Conservation (phyloP, 2,113 vertebrate genomes). For the Paramisgurnus dabryanus region DNA sequence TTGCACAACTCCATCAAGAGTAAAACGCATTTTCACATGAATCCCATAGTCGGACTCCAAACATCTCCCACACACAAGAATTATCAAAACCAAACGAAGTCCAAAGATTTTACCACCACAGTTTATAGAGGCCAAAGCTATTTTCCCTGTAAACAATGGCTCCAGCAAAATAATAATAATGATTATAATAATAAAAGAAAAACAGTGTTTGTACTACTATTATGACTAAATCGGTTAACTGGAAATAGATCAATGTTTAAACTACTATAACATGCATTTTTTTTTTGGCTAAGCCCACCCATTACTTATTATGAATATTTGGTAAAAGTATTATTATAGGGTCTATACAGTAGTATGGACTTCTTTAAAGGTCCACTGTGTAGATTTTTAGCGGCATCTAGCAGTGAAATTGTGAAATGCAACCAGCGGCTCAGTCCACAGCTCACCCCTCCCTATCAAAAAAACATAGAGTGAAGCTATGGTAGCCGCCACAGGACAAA, state of each 20-base stretch:
- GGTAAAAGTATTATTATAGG: too few relatives aligned
- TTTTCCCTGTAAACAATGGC: conserved; percentile 36
- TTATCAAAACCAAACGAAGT: conserved; percentile 62
- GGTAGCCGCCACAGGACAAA: too few relatives aligned
- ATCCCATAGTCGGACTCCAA: conserved; percentile 35
- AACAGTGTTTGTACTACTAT: not conserved
- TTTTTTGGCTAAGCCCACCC: not conserved
- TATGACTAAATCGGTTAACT: not conserved
- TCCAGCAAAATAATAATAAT: not conserved
- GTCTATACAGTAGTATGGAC: too few relatives aligned
- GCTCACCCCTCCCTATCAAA: too few relatives aligned
- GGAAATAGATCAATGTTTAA: conserved; percentile 14
- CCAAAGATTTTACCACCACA: conserved; percentile 49
- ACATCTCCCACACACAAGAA: conserved; percentile 59
- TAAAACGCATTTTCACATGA: conserved; percentile 46
- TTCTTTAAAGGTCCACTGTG: too few relatives aligned
- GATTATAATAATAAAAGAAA: too few relatives aligned
- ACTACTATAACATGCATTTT: not conserved
- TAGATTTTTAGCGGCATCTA: too few relatives aligned
- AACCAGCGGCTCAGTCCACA: too few relatives aligned
- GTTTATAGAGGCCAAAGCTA: conserved; percentile 30
- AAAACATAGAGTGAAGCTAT: too few relatives aligned
- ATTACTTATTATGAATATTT: not conserved
- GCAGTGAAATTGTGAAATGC: too few relatives aligned
- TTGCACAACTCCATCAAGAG: conserved; percentile 40